A percentile compares a stretch with the other conserved stretches of the same genome.
These are phyloP conservation scores for Panagrolaimus sp. DNA, from an alignment of 1,140 invertebrate species.

Conservation along the genomic window DNA sequence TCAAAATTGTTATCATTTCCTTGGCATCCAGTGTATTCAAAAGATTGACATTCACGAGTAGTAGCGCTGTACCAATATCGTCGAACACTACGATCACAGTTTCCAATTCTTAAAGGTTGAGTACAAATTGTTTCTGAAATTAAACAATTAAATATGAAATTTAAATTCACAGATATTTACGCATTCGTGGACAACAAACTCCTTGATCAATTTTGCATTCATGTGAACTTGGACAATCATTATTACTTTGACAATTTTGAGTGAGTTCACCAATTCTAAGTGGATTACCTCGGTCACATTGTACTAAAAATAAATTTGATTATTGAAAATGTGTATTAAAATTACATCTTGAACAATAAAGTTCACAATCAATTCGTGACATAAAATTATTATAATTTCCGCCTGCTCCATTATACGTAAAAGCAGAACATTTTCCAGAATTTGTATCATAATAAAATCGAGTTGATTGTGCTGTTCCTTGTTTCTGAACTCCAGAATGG, in stretches of 20 bases:
- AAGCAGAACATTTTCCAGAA: conserved; percentile 26
- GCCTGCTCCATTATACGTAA: conserved; percentile 40
- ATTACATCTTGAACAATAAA: conserved; percentile 34
- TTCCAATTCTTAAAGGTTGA: conserved; percentile 23
- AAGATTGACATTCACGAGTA: conserved; percentile 27
- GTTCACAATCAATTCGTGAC: conserved; percentile 30
- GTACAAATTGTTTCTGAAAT: conserved; percentile 34
- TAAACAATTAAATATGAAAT: no score
- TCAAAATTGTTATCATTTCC: conserved; percentile 42
- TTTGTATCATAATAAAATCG: conserved; percentile 9
- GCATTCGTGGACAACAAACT: conserved; percentile 37
- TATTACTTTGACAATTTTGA: conserved; percentile 25
- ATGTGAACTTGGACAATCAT: conserved; percentile 39
- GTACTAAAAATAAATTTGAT: conserved; percentile 10
- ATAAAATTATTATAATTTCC: conserved; percentile 49
- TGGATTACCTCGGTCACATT: conserved; percentile 3
- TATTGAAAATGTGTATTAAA: conserved; percentile 20
- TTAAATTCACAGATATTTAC: conserved; percentile 14
- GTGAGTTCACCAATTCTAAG: conserved; percentile 23
- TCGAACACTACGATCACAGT: conserved; percentile 14
- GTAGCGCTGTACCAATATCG: conserved; percentile 37
- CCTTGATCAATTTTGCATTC: conserved; percentile 22
- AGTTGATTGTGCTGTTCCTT: not conserved
- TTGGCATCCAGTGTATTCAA: conserved; percentile 40
- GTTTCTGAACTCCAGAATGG: not conserved